Conservation (phyloP, 2,113 vertebrate genomes). For the Oncorhynchus mykiss region DNA sequence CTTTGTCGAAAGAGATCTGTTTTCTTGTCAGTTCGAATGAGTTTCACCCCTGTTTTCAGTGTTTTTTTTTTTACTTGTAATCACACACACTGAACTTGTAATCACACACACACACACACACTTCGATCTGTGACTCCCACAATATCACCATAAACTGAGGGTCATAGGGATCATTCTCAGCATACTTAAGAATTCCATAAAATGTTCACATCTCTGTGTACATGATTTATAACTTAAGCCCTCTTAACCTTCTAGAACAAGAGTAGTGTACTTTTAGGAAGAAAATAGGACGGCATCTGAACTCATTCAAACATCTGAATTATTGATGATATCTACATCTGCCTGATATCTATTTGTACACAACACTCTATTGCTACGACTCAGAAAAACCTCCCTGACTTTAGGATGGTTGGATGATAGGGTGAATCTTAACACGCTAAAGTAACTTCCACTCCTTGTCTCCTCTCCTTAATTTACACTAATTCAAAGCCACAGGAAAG, state of each 20-base stretch:
- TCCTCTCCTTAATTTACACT: no score
- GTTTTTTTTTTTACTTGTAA: neutral
- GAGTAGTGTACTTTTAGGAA: neutral
- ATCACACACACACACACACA: neutral
- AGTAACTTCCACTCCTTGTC: no score
- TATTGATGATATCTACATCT: slow-evolving; percentile 4
- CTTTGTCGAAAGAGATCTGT: neutral
- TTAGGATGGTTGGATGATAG: no score
- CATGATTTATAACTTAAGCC: neutral
- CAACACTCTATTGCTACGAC: no score
- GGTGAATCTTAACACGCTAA: no score
- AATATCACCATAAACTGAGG: neutral
- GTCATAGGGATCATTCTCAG: neutral
- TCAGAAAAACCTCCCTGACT: no score
- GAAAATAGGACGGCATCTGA: neutral
- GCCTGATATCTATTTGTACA: no score
- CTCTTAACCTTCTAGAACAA: neutral
- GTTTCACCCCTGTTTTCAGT: neutral
- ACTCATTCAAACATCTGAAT: slow-evolving; percentile 19
- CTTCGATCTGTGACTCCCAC: neutral
- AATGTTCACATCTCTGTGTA: neutral
- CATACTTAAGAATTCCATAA: slow-evolving; percentile 8
- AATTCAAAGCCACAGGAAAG: no score
- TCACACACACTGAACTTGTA: slow-evolving; percentile 7
- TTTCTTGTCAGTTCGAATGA: slow-evolving; percentile 16